Percentiles rank a stretch among this genome's conserved stretches.
Conservation (phyloP, 1,140 invertebrate species). For the Ylistrum balloti region DNA sequence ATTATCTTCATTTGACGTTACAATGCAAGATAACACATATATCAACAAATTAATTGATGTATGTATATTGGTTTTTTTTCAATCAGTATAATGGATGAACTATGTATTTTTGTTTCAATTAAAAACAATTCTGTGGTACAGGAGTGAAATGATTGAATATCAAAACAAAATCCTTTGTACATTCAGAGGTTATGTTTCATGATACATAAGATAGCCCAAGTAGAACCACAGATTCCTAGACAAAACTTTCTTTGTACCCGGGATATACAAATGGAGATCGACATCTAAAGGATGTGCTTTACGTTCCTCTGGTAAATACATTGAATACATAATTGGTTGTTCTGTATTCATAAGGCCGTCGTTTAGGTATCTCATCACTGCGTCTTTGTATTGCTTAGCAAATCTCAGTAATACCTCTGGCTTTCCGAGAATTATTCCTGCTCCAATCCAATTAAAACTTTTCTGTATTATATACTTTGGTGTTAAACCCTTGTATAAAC, state of each 20-base stretch:
- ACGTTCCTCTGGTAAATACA: slow-evolving; percentile 53
- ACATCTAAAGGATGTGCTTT: slow-evolving; percentile 44
- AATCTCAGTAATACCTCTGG: slow-evolving; percentile 41
- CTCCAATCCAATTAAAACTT: slow-evolving; percentile 55
- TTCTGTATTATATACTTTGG: slow-evolving; percentile 60
- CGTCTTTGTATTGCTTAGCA: slow-evolving; percentile 49
- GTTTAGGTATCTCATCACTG: slow-evolving; percentile 67
- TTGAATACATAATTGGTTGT: slow-evolving; percentile 65
- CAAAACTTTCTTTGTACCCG: slow-evolving; percentile 9
- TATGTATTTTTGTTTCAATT: too few species aligned
- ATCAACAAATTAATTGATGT: too few species aligned
- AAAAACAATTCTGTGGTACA: too few species aligned
- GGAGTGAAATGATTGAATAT: too few species aligned
- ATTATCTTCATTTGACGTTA: too few species aligned
- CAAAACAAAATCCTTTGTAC: too few species aligned
- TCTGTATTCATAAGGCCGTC: slow-evolving; percentile 73
- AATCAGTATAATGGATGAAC: too few species aligned
- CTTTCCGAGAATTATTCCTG: slow-evolving; percentile 51
- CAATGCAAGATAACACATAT: too few species aligned
- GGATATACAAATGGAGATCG: slow-evolving; percentile 52
- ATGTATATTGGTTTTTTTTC: too few species aligned
- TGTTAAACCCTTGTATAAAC: not conserved
- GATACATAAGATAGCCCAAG: slow-evolving; percentile 57
- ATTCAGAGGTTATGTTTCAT: slow-evolving; percentile 46
- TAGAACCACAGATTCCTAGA: slow-evolving; percentile 56